A percentile compares a stretch with the other conserved stretches of the same genome.
phyloP scores from a whole-genome alignment of 2,113 vertebrate genomes.

The Acrocephalus kingi region DNA sequence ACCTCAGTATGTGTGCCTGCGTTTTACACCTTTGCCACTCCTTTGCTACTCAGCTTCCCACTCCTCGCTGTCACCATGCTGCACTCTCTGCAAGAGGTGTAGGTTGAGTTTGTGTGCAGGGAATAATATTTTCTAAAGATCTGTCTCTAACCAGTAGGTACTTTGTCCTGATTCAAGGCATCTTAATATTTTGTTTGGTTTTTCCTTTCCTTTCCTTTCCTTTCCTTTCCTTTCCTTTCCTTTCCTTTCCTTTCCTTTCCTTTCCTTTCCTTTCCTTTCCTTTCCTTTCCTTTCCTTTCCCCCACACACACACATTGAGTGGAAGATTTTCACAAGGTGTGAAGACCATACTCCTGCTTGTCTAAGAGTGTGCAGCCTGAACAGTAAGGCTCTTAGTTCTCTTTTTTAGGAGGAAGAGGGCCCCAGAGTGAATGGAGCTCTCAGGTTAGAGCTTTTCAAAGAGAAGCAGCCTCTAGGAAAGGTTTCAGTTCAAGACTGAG shows the following conservation, averaged over 20 bases:
- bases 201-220: too few species aligned
- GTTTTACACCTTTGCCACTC: neutral
- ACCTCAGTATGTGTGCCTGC: neutral
- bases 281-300: too few species aligned
- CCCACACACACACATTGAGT: rapidly evolving
- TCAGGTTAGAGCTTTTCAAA: neutral
- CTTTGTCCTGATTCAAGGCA: neutral
- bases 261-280: too few species aligned
- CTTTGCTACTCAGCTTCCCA: neutral
- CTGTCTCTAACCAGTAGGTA: neutral
- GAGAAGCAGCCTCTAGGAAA: neutral
- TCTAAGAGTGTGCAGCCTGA: neutral
- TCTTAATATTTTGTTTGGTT: neutral
- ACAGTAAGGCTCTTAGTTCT: neutral
- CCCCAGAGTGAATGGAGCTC: neutral
- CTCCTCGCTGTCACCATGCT: neutral
- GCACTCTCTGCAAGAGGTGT: neutral
- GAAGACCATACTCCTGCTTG: rapidly evolving
- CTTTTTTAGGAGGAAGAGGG: neutral
- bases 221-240: too few species aligned
- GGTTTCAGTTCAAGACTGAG: neutral
- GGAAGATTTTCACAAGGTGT: neutral
- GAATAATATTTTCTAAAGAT: neutral
- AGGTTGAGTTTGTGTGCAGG: neutral
- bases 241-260: too few species aligned